Base-by-base conservation (phyloP, 53 echinoderm and acorn worm genomes). In the Pentamera pediparva region DNA sequence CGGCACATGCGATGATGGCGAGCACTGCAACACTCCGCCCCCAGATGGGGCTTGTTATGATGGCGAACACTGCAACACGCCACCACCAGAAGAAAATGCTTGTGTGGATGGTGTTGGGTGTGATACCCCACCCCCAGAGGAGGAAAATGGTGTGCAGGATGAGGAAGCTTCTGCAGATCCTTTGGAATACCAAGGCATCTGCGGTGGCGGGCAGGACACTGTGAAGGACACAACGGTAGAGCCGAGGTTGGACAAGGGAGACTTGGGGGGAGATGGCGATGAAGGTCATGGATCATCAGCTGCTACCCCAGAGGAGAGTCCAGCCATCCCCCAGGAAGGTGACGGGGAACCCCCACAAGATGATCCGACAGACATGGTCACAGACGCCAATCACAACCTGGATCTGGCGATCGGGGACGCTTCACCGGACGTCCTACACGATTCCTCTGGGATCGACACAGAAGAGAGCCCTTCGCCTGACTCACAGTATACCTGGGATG, bases 21-120 rank as follows among this genome's bases (percentile, higher is more conserved):
- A 45, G 26, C 37, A 82, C 43, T 90, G 95, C 37, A 90, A 94
- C 60, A 89, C 90, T n/a, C 96, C 96, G 38, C 89, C 93, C 30
- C 93, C 89, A 65, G 81, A 30, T 76, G 94, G 94, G 2, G 21
- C 58, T 37, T 20, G 90, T 48, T 26, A 10, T 25, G 90, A 87
- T 80, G 95, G 95, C 30, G 33, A 62, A 32, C 25, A 84, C 45
- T 90, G 95, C 55, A 90, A 95, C 38, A 90, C 91, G 89, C 92
- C 6, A 65, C 86, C 86, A 29, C 92, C 89, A 39, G 80, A 61
- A 31, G 48, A 26, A 41, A 65, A 43, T 15, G 39, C 38, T 17
- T 93, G 89, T 55, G 43, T 32, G 20, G 89, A 87, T 82, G 94
- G 89, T 33, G 22, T 77, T 24, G 9, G 81, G 39, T 90, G 89